Percentiles rank a stretch among this genome's conserved stretches.
These are phyloP conservation scores for Catonia carolina DNA, from an alignment of 2,888 invertebrate genomes.

Conservation along the genomic window DNA sequence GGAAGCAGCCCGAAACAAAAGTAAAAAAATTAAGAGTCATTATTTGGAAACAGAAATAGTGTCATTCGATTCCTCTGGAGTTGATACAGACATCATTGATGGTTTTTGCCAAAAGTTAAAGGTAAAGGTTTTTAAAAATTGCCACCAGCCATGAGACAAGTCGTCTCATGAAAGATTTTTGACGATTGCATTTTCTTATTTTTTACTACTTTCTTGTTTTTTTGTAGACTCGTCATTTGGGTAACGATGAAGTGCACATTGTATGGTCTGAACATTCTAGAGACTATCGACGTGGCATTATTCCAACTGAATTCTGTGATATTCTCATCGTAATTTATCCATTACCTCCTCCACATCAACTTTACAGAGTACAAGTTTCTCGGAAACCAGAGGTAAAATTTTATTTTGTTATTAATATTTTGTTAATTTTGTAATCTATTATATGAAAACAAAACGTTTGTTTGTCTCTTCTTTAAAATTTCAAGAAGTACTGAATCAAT, in stretches of 20 bases:
- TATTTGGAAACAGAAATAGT: too few species aligned
- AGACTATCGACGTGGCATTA: constrained; percentile 91
- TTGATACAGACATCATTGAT: too few species aligned
- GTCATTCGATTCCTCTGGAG: too few species aligned
- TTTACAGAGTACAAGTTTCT: constrained; percentile 82
- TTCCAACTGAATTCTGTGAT: constrained; percentile 99
- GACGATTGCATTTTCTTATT: too few species aligned
- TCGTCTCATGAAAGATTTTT: too few species aligned
- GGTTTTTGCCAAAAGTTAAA: too few species aligned
- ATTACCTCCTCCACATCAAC: constrained; percentile 59
- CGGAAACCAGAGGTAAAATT: constrained; percentile 68
- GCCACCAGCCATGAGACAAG: too few species aligned
- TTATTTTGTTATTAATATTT: not conserved
- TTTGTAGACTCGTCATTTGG: constrained; percentile 80
- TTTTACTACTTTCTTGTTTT: constrained; percentile 14
- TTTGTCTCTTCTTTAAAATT: not conserved
- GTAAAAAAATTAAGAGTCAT: too few species aligned
- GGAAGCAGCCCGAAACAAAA: too few species aligned
- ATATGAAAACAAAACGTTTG: not conserved
- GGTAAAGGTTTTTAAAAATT: too few species aligned
- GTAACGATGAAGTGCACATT: constrained; percentile 97
- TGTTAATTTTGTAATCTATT: not conserved
- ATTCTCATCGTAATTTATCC: constrained; percentile 96
- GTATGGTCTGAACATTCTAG: constrained; percentile 98
- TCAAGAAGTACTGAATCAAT: too few species aligned